Evolutionary conservation across 2,888 invertebrate genomes (phyloP).

Genomic region (Chymomyza procnemis): DNA sequence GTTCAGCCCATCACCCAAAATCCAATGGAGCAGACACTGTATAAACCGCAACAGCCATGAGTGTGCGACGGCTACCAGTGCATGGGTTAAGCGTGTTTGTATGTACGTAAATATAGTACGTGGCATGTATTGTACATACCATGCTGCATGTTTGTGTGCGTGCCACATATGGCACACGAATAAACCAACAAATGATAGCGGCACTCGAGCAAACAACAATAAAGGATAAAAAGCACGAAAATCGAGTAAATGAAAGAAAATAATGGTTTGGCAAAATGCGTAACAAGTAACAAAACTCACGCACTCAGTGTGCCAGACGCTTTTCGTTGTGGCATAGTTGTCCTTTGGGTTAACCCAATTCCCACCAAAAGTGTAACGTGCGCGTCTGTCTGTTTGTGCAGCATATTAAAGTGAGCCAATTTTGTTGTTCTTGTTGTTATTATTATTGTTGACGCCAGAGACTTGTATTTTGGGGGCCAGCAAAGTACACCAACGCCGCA

Average conservation of each 20-base stretch:
- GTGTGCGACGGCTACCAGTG: background rate
- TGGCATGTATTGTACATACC: background rate
- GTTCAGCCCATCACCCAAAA: background rate
- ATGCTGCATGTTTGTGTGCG: slow-evolving; percentile 2
- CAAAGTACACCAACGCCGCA: too few species aligned
- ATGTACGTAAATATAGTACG: background rate
- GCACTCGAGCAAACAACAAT: slow-evolving; percentile 71
- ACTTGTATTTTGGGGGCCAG: background rate
- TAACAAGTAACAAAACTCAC: slow-evolving; percentile 58
- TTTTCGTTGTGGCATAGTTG: slow-evolving; percentile 15
- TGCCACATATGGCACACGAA: slow-evolving; percentile 54
- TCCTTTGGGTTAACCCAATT: background rate
- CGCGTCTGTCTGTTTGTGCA: slow-evolving; percentile 19
- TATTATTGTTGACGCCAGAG: slow-evolving; percentile 21
- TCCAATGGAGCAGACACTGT: background rate
- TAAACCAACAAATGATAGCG: slow-evolving; percentile 70
- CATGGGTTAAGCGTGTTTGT: background rate
- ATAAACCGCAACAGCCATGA: background rate
- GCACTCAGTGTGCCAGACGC: slow-evolving; percentile 7
- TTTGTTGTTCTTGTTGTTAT: too few species aligned
- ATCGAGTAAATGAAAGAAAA: slow-evolving; percentile 69
- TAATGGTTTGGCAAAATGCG: slow-evolving; percentile 61
- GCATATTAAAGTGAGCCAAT: slow-evolving; percentile 63
- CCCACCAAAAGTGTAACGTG: background rate
- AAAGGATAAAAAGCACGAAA: slow-evolving; percentile 60